phyloP scores from a whole-genome alignment of 2,888 invertebrate genomes.

The Drosophila yooni region DNA sequence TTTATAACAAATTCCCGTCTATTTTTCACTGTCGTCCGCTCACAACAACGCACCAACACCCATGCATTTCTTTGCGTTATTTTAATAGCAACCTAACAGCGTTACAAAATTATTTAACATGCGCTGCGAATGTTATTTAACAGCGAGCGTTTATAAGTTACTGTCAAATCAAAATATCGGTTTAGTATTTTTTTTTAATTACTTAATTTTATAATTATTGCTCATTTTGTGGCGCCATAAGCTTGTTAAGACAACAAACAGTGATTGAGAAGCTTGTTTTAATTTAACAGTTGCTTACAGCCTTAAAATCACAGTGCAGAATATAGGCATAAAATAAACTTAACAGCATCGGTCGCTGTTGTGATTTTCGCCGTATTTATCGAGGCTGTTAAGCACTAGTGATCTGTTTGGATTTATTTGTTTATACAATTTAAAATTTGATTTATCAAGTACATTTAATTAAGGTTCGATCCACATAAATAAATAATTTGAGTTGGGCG shows the following conservation, averaged over 20 bases:
- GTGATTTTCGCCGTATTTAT: constrained; percentile 7
- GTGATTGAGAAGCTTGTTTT: background rate
- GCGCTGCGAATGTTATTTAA: constrained; percentile 10
- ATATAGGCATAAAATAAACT: background rate
- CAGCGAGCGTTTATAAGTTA: background rate
- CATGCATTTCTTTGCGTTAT: constrained; percentile 23
- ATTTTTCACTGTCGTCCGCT: constrained; percentile 44
- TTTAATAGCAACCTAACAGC: constrained; percentile 5
- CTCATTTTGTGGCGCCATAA: too few species aligned
- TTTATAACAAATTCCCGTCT: constrained; percentile 22
- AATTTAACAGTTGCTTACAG: background rate
- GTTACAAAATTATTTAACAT: constrained; percentile 12
- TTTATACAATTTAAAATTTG: background rate
- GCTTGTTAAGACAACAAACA: background rate
- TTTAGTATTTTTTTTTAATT: background rate
- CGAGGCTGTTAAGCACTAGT: constrained; percentile 6
- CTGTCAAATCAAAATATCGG: background rate
- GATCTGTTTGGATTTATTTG: background rate
- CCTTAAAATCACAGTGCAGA: too few species aligned
- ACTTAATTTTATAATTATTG: background rate
- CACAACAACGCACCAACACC: constrained; percentile 40
- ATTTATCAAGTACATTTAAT: too few species aligned
- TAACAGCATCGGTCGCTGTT: constrained; percentile 5
- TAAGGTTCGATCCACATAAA: background rate
- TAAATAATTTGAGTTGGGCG: background rate